A percentile compares a stretch with the other conserved stretches of the same genome.
phyloP scores from a whole-genome alignment of 2,888 invertebrate genomes.

The Malthinus seriepunctatus region DNA sequence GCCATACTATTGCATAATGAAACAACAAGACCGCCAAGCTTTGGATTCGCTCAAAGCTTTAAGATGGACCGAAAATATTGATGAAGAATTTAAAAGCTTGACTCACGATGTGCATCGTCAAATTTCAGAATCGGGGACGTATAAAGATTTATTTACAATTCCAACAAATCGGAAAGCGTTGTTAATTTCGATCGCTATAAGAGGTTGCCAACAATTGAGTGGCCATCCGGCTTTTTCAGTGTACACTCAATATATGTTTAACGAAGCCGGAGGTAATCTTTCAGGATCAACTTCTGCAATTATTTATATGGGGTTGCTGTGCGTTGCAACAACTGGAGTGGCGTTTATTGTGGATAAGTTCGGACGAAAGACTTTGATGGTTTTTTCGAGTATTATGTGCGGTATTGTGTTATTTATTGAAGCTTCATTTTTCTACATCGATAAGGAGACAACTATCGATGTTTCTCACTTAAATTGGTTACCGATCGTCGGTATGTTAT shows the following conservation, averaged over 20 bases:
- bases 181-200: slow-evolving; percentile 33
- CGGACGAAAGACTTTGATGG: slow-evolving; percentile 40
- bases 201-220: slow-evolving; percentile 42
- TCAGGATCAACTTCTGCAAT: slow-evolving; percentile 42
- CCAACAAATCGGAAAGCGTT: slow-evolving; percentile 42
- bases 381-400: slow-evolving; percentile 39
- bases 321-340: slow-evolving; percentile 28
- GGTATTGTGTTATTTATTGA: slow-evolving; percentile 35
- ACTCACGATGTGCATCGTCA: slow-evolving; percentile 41
- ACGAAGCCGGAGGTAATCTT: slow-evolving; percentile 44
- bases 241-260: slow-evolving; percentile 46
- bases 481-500: slow-evolving; percentile 32
- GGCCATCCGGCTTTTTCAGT: slow-evolving; percentile 41
- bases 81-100: slow-evolving; percentile 39
- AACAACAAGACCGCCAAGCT: slow-evolving; percentile 38
- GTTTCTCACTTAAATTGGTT: slow-evolving; percentile 32
- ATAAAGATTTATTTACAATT: slow-evolving; percentile 41
- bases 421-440: slow-evolving; percentile 41
- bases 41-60: slow-evolving; percentile 37
- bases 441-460: slow-evolving; percentile 27
- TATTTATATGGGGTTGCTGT: slow-evolving; percentile 36
- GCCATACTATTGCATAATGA: slow-evolving; percentile 43
- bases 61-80: slow-evolving; percentile 40
- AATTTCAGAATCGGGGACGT: slow-evolving; percentile 41
- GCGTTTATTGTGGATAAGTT: slow-evolving; percentile 40